Conservation (phyloP, 2,797 vertebrate genomes). For the Sebastes nivosus region DNA sequence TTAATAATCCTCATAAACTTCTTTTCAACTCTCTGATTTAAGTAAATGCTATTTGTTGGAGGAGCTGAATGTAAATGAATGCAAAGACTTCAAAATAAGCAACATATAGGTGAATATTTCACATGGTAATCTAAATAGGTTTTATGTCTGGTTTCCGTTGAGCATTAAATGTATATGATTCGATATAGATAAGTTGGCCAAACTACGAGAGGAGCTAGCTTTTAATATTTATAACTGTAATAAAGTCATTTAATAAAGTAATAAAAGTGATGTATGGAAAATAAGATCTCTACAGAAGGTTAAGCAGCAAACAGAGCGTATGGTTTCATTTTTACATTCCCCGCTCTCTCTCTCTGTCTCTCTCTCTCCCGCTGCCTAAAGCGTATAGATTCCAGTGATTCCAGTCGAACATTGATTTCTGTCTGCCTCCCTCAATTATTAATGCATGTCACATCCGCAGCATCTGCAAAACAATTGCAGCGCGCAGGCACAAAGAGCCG, state of each 20-base stretch:
- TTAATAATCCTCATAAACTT: not conserved
- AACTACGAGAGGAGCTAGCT: not conserved
- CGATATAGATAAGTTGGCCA: not conserved
- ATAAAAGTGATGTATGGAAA: slow-evolving; percentile 11
- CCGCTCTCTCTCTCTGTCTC: not conserved
- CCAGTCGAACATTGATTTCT: slow-evolving; percentile 70
- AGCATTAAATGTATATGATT: not conserved
- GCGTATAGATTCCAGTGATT: slow-evolving; percentile 56
- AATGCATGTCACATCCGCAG: slow-evolving; percentile 88
- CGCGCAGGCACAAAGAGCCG: slow-evolving; percentile 79
- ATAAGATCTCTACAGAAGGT: not conserved
- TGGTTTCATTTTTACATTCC: slow-evolving; percentile 3
- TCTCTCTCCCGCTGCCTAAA: slow-evolving; percentile 15
- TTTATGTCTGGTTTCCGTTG: not conserved
- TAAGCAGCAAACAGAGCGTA: not conserved
- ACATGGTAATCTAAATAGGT: not conserved
- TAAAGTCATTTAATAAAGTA: not conserved
- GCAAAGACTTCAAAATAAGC: not conserved
- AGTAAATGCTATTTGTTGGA: not conserved
- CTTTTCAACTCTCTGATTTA: not conserved
- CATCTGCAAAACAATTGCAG: slow-evolving; percentile 91
- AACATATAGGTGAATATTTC: not conserved
- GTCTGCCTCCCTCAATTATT: slow-evolving; percentile 78
- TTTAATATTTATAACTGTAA: not conserved
- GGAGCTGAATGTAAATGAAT: not conserved